A percentile compares a stretch with the other conserved stretches of the same genome.
phyloP scores from a whole-genome alignment of 2,113 vertebrate species.

The Promerops cafer region DNA sequence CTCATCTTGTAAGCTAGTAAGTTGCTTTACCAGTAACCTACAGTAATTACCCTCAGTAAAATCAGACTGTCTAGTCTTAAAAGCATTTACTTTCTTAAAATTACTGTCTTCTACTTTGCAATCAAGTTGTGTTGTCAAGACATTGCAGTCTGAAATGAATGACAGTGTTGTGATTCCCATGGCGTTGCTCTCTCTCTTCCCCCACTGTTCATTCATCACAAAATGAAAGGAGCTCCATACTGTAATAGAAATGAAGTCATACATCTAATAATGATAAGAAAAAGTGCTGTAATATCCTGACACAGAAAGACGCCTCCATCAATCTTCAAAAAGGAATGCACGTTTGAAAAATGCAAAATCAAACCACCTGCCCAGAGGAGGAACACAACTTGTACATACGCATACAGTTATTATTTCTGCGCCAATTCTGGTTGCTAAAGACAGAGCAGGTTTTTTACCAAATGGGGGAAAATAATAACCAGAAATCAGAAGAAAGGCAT shows the following conservation, averaged over 20 bases:
- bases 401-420: not conserved
- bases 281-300: not conserved
- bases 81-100: constrained; percentile 14
- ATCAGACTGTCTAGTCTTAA: not conserved
- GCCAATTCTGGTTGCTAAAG: not conserved
- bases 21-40: not conserved
- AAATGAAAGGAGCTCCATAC: not conserved
- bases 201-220: not conserved
- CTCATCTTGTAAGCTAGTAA: not conserved
- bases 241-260: not conserved
- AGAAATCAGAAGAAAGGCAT: not conserved
- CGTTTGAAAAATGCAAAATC: not conserved
- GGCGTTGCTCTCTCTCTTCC: not conserved
- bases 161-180: not conserved
- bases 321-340: not conserved
- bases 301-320: not conserved
- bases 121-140: not conserved
- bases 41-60: not conserved
- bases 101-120: not conserved
- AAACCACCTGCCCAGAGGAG: not conserved
- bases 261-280: not conserved
- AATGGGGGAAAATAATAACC: not conserved
- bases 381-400: not conserved
- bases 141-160: not conserved
- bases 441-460: not conserved